A percentile compares a stretch with the other conserved stretches of the same genome.
Conservation (phyloP, 2,888 invertebrate species). For the Cheilosia urbana region DNA sequence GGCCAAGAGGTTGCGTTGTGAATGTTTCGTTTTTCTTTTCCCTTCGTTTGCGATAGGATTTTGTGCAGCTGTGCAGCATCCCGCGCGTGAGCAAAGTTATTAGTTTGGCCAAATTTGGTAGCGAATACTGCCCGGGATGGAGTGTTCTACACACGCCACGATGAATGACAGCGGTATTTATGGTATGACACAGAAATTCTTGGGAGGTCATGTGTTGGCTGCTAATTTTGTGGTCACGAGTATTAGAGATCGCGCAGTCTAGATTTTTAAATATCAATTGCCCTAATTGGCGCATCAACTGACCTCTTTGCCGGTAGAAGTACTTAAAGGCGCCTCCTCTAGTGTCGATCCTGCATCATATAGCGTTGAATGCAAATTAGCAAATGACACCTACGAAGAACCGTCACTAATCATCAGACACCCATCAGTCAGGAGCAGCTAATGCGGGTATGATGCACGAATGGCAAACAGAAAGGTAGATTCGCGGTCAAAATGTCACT, state of each 20-base stretch:
- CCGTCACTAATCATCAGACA: constrained; percentile 7
- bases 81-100: constrained; percentile 62
- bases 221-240: constrained; percentile 17
- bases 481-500: constrained; percentile 42
- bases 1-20: constrained; percentile 49
- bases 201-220: constrained; percentile 37
- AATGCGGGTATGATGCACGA: not conserved
- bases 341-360: not conserved
- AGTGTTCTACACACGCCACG: constrained; percentile 58
- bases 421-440: constrained; percentile 13
- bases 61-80: constrained; percentile 56
- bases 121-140: constrained; percentile 63
- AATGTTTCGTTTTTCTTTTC: constrained; percentile 12
- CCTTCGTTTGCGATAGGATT: not conserved
- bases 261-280: not conserved
- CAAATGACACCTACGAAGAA: not conserved
- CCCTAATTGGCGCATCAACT: too few species aligned
- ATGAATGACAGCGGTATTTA: constrained; percentile 66
- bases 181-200: constrained; percentile 30
- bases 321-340: too few species aligned
- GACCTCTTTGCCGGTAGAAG: not conserved
- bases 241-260: not conserved
- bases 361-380: not conserved
- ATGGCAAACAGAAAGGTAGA: constrained; percentile 12
- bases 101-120: constrained; percentile 75